Base-by-base conservation (phyloP, 2,888 invertebrate species). In the Hetaerina titia region DNA sequence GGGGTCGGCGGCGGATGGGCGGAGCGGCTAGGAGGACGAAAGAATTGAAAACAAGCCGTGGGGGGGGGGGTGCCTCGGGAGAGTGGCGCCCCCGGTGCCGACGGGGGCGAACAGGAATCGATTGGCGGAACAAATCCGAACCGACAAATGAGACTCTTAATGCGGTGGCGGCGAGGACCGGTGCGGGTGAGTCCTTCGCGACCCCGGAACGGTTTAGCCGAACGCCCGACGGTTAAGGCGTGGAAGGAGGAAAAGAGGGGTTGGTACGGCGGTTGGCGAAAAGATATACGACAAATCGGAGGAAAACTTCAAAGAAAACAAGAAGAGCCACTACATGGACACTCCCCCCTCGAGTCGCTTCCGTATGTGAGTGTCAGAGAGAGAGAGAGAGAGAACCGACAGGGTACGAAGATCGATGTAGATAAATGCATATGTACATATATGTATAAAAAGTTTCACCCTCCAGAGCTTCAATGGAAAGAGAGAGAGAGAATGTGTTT, bases 11-110 rank as follows among this genome's bases (percentile, higher is more conserved):
- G 25, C 45, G 45, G 45, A 2, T 1, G 45, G 45, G 45, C 45
- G 45, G 45, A 45, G 45, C 45, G 45, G 45, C 4, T 45, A 81
- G 81, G 81, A 81, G 22, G 81, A 81, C 81, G 81, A 81, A 81
- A 81, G 81, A 81, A 81, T 81, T 81, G 81, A 81, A 81, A 81
- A 81, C 81, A 81, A 81, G 81, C 81, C 81, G 25, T 81, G 17
- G 6, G 81, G 81, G 8, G 31, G 15, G 31, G 25, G 74, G 74
- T 25, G 81, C 81, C 81, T 81, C 25, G 4, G 11, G 9, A 11
- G 31, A 22, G 6, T 22, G 81, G 81, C 81, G 31, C 11, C 31
- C 81, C 81, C 31, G 13, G 81, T n/a, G 81, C 13, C 31, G 81
- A 11, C 81, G 81, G 25, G 25, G 31, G 81, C 81, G 81, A 81